Percentiles rank a stretch among this genome's conserved stretches.
Evolutionary conservation across 2,888 invertebrate species (phyloP).

Genomic region (Drosophila greeni): DNA sequence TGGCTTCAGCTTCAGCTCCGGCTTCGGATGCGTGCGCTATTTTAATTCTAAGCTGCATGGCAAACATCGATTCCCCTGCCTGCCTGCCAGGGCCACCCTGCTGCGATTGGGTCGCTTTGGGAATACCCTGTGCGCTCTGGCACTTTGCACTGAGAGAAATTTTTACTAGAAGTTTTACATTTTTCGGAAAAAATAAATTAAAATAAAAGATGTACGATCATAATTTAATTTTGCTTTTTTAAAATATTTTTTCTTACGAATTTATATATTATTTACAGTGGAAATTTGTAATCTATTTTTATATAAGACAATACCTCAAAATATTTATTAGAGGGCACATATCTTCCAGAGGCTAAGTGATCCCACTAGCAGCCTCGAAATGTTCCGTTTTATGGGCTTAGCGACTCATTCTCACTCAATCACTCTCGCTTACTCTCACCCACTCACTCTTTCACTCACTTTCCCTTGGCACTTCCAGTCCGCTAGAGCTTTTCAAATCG

Average conservation of each 20-base stretch:
- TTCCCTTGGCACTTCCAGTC: not conserved
- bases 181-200: not conserved
- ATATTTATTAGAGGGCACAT: too few species aligned
- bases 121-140: constrained; percentile 57
- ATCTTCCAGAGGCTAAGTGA: too few species aligned
- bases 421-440: not conserved
- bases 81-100: constrained; percentile 35
- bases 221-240: not conserved
- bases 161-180: not conserved
- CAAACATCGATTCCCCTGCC: constrained; percentile 62
- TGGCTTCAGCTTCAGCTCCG: constrained; percentile 23
- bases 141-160: constrained; percentile 4
- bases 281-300: too few species aligned
- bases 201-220: fast-evolving
- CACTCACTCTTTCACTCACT: not conserved
- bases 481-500: not conserved
- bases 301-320: too few species aligned
- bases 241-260: not conserved
- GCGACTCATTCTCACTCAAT: too few species aligned
- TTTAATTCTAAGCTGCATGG: constrained; percentile 73
- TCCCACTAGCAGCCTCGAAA: not conserved
- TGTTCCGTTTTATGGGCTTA: too few species aligned
- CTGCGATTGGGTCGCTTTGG: constrained; percentile 57
- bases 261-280: not conserved
- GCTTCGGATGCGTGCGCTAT: constrained; percentile 56